These are phyloP conservation scores for Liodrosophila aerea DNA, from an alignment of 2,888 invertebrate species.

Conservation along the genomic window DNA sequence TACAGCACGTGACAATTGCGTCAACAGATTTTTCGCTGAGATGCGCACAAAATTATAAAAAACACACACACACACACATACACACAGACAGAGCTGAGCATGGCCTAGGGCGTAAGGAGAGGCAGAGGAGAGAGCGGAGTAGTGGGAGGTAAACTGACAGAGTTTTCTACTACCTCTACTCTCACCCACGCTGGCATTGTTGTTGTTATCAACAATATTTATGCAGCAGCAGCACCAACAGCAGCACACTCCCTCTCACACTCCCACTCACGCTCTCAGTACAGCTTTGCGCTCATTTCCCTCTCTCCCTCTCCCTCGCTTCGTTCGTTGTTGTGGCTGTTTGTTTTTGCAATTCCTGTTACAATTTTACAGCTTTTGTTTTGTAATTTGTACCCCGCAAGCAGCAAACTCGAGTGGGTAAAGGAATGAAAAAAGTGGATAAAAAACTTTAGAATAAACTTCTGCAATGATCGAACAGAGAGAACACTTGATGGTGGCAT, in stretches of 20 bases:
- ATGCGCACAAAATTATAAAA: conserved; percentile 69
- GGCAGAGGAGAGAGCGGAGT: neutral
- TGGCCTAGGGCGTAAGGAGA: conserved; percentile 26
- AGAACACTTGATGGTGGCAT: conserved; percentile 41
- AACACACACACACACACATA: no score
- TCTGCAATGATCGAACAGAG: conserved; percentile 60
- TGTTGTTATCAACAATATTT: conserved; percentile 69
- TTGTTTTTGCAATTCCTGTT: conserved; percentile 64
- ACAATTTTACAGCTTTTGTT: conserved; percentile 68
- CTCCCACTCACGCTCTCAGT: neutral
- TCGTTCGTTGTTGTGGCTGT: conserved; percentile 28
- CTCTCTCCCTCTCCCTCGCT: neutral
- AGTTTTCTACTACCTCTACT: neutral
- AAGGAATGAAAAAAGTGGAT: conserved; percentile 28
- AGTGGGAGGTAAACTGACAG: neutral
- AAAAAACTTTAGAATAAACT: conserved; percentile 25
- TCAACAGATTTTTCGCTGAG: conserved; percentile 78
- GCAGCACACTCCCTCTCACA: neutral
- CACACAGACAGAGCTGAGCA: conserved; percentile 56
- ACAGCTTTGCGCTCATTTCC: neutral
- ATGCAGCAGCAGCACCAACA: conserved; percentile 74
- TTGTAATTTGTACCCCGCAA: conserved; percentile 62
- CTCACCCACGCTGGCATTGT: conserved; percentile 18
- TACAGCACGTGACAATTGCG: conserved; percentile 72
- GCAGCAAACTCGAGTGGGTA: conserved; percentile 38